Evolutionary conservation across 2,113 vertebrate genomes (phyloP).

Genomic region (Empidonax traillii): DNA sequence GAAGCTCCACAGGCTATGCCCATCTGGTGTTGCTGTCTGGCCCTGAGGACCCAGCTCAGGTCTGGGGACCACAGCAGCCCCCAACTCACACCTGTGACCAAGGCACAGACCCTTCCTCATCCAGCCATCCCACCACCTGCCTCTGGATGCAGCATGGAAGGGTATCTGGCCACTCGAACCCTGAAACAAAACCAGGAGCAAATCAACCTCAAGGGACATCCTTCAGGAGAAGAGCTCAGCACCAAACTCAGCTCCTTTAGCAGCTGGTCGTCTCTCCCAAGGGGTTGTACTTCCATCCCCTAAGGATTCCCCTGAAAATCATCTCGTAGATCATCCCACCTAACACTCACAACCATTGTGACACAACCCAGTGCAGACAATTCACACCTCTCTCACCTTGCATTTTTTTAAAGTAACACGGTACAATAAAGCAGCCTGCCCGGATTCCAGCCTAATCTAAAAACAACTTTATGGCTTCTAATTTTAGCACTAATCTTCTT

Average conservation of each 20-base stretch:
- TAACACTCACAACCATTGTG: neutral
- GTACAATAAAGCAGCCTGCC: constrained; percentile 2
- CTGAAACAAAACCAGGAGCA: neutral
- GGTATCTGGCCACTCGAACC: neutral
- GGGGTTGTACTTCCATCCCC: neutral
- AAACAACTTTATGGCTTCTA: constrained; percentile 65
- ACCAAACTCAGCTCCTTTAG: neutral
- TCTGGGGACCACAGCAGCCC: neutral
- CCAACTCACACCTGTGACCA: fast-evolving
- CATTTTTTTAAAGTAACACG: neutral
- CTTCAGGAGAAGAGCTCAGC: neutral
- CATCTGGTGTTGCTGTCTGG: fast-evolving
- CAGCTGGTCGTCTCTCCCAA: neutral
- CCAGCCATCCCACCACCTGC: neutral
- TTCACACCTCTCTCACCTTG: neutral
- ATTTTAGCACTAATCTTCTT: constrained; percentile 73
- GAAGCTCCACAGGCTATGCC: neutral
- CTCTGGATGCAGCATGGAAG: neutral
- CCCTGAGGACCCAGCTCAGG: neutral
- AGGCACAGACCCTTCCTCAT: neutral
- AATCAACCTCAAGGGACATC: fast-evolving
- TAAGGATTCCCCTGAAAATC: neutral
- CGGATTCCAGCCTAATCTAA: constrained; percentile 42
- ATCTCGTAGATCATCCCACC: neutral
- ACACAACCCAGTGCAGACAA: neutral